A percentile compares a stretch with the other conserved stretches of the same genome.
phyloP scores from a whole-genome alignment of 2,888 invertebrate species.

The Dorcus parallelipipedus region DNA sequence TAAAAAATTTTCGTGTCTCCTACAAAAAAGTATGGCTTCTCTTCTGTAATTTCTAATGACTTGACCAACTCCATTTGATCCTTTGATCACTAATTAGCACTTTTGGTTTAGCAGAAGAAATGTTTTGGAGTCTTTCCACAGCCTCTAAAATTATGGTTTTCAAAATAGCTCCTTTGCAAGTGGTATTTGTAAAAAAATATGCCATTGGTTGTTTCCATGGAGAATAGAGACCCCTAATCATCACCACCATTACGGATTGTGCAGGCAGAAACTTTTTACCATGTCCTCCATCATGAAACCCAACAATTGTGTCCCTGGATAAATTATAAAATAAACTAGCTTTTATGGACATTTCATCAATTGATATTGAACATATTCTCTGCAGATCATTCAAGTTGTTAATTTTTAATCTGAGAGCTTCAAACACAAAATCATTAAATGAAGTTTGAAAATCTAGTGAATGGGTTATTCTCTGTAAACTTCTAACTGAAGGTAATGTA shows the following conservation, averaged over 20 bases:
- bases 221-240: constrained; percentile 13
- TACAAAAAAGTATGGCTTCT: constrained; percentile 20
- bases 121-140: too few relatives aligned
- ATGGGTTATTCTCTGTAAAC: too few relatives aligned
- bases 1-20: constrained; percentile 20
- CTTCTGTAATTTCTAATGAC: constrained; percentile 14
- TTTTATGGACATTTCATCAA: constrained; percentile 19
- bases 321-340: constrained; percentile 16
- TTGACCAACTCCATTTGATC: constrained; percentile 6
- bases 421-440: constrained; percentile 19
- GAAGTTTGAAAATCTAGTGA: too few relatives aligned
- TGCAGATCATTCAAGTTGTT: too few relatives aligned
- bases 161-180: neutral
- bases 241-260: constrained; percentile 4
- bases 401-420: too few relatives aligned
- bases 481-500: too few relatives aligned
- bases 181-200: constrained; percentile 8
- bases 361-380: too few relatives aligned
- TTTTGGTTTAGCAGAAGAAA: too few relatives aligned
- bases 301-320: constrained; percentile 17
- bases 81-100: too few relatives aligned
- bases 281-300: constrained; percentile 13
- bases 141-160: constrained; percentile 7
- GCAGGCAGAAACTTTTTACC: constrained; percentile 8
- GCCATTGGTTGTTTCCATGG: constrained; percentile 20